Evolutionary conservation across 2,113 vertebrate species (phyloP).

Genomic region (Notarius quadriscutis): DNA sequence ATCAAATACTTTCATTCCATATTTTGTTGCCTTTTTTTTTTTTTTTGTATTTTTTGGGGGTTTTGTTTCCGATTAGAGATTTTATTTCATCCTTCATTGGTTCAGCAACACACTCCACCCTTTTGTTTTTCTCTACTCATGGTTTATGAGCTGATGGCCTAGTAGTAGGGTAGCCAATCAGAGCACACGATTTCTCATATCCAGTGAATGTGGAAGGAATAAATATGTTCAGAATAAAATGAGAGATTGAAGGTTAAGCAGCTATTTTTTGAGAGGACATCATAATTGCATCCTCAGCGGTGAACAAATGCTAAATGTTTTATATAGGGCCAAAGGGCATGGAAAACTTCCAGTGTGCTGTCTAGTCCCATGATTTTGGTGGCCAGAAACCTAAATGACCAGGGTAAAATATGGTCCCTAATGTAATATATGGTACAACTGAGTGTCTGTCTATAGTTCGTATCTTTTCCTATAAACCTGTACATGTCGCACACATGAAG

Average conservation of each 20-base stretch:
- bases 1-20: too few relatives aligned
- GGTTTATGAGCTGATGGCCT: too few relatives aligned
- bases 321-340: not conserved
- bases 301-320: not conserved
- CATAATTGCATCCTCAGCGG: not conserved
- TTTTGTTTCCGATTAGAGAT: too few relatives aligned
- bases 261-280: not conserved
- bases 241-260: not conserved
- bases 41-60: too few relatives aligned
- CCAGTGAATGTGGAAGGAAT: too few relatives aligned
- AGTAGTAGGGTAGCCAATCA: too few relatives aligned
- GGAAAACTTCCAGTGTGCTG: not conserved
- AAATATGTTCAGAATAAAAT: not conserved
- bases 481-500: not conserved
- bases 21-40: too few relatives aligned
- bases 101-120: too few relatives aligned
- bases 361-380: not conserved
- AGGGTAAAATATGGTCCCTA: not conserved
- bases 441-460: not conserved
- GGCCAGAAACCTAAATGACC: not conserved
- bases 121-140: too few relatives aligned
- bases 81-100: too few relatives aligned
- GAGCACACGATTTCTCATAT: too few relatives aligned
- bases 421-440: not conserved
- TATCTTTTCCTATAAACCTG: not conserved